Evolutionary conservation across 2,113 vertebrate species (phyloP).

Genomic region (Menura novaehollandiae): DNA sequence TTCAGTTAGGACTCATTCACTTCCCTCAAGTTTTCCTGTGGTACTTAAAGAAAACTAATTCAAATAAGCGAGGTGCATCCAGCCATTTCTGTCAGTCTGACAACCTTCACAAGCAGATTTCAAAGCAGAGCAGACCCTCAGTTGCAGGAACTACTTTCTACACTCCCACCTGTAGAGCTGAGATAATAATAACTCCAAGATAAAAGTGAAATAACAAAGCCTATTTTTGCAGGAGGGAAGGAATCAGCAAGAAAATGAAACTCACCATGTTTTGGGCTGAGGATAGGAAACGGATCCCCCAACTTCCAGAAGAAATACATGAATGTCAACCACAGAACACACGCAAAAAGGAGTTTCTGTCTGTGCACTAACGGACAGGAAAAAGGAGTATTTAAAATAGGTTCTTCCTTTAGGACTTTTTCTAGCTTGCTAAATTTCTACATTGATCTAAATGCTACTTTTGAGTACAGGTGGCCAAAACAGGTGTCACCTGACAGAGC

Average conservation of each 20-base stretch:
- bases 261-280: conserved; percentile 97
- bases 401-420: neutral
- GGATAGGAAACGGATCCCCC: conserved; percentile 96
- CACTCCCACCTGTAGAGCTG: neutral
- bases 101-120: neutral
- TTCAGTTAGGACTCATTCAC: neutral
- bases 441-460: neutral
- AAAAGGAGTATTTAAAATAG: neutral
- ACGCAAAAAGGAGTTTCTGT: conserved; percentile 90
- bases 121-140: neutral
- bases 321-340: conserved; percentile 94
- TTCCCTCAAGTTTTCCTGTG: neutral
- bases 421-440: neutral
- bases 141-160: neutral
- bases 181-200: neutral
- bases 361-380: conserved; percentile 81
- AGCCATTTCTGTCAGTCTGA: neutral
- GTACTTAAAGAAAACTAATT: neutral
- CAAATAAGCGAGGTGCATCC: neutral
- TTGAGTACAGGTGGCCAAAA: neutral
- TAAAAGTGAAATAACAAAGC: neutral
- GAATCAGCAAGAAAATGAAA: neutral
- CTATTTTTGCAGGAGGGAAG: neutral
- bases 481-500: neutral
- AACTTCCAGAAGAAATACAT: conserved; percentile 99